phyloP scores from a whole-genome alignment of 2,888 invertebrate genomes.

The Conus canariensis region DNA sequence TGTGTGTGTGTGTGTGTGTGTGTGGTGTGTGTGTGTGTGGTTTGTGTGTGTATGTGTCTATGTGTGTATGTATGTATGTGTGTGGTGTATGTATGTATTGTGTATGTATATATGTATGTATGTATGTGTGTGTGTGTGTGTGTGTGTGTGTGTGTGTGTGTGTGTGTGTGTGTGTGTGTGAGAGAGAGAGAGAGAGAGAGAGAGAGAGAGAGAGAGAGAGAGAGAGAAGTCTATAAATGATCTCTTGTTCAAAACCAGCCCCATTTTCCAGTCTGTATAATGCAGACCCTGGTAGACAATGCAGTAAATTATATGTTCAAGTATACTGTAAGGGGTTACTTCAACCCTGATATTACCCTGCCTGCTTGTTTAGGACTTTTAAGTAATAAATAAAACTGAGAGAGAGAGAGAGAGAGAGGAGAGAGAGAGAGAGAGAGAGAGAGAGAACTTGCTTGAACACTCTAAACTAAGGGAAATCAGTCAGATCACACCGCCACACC shows the following conservation, averaged over 20 bases:
- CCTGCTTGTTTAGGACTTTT: no score
- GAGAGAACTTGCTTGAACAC: no score
- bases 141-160: conserved; percentile 30
- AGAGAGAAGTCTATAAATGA: not conserved
- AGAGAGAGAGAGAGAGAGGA: no score
- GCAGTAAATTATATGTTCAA: no score
- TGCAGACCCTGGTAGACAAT: no score
- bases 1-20: not conserved
- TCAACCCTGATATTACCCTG: no score
- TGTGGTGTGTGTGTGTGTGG: conserved; percentile 8
- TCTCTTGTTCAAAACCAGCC: not conserved
- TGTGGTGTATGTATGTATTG: not conserved
- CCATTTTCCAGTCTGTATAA: no score
- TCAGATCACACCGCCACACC: no score
- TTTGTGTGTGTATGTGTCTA: not conserved
- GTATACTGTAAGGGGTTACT: no score
- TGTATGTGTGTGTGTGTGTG: conserved; percentile 39
- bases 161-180: not conserved
- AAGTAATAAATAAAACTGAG: no score
- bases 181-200: not conserved
- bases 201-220: not conserved
- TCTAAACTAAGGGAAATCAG: no score
- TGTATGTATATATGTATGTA: conserved; percentile 27
- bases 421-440: no score
- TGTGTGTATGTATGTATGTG: not conserved